Evolutionary conservation across 2,113 vertebrate genomes (phyloP).

Genomic region (Tupaia chinensis): DNA sequence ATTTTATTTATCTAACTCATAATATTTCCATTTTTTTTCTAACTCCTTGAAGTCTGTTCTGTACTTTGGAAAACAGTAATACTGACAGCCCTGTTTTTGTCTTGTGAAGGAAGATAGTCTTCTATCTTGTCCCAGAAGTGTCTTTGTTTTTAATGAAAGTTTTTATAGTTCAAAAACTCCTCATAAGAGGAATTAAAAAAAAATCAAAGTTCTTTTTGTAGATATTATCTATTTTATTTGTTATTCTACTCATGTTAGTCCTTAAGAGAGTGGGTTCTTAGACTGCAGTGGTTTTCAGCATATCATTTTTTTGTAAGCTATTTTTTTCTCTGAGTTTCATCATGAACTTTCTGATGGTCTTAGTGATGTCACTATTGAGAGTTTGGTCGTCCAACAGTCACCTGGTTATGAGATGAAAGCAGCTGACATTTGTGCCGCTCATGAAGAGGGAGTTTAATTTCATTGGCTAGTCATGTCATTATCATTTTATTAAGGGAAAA

Average conservation of each 20-base stretch:
- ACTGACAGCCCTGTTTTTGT: background rate
- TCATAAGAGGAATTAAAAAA: background rate
- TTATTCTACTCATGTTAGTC: background rate
- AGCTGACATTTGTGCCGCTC: background rate
- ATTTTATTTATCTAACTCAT: conserved; percentile 5
- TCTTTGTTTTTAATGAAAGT: conserved; percentile 8
- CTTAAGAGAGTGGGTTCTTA: background rate
- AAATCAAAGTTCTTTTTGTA: background rate
- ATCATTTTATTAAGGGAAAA: conserved; percentile 18
- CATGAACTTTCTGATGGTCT: background rate
- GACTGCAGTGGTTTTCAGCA: background rate
- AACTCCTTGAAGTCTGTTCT: background rate
- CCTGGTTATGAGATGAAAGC: background rate
- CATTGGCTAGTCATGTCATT: background rate
- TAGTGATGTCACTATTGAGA: background rate
- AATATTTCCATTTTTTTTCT: background rate
- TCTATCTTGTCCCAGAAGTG: background rate
- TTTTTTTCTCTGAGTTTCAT: background rate
- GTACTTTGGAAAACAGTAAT: background rate
- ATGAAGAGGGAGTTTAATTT: background rate
- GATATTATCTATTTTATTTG: background rate
- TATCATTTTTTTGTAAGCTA: background rate
- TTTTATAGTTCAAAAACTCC: conserved; percentile 27
- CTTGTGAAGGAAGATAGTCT: conserved; percentile 41
- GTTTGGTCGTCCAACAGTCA: background rate